Conservation (phyloP, 2,888 invertebrate species). For the Drosophila rellima region DNA sequence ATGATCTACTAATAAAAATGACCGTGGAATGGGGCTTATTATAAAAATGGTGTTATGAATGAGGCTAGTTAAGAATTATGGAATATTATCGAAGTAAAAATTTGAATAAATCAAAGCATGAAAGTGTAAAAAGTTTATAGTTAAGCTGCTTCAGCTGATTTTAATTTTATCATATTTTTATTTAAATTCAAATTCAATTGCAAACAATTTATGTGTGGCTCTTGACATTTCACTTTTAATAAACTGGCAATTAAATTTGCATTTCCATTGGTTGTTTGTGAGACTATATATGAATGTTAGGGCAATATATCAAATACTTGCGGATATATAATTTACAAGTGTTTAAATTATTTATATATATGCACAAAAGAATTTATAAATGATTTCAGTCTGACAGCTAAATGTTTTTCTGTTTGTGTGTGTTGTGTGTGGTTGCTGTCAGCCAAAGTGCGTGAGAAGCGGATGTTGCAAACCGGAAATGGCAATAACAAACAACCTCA, state of each 20-base stretch:
- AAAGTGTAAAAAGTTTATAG: background rate
- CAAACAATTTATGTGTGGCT: background rate
- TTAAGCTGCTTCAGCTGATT: background rate
- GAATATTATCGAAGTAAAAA: background rate
- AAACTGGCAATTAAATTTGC: slow-evolving; percentile 44
- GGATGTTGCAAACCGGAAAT: slow-evolving; percentile 74
- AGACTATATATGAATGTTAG: slow-evolving; percentile 40
- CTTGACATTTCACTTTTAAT: background rate
- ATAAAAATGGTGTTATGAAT: background rate
- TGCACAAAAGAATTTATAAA: slow-evolving; percentile 33
- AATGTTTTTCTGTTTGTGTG: slow-evolving; percentile 4
- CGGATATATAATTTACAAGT: slow-evolving; percentile 34
- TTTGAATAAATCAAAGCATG: background rate
- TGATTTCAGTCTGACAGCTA: slow-evolving; percentile 28
- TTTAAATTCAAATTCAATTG: background rate
- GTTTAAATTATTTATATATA: slow-evolving; percentile 18
- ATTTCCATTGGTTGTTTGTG: slow-evolving; percentile 33
- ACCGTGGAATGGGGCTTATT: background rate
- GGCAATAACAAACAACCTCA: slow-evolving; percentile 69
- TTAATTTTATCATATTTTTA: background rate
- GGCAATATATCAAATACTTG: slow-evolving; percentile 19
- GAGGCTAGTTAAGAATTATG: background rate
- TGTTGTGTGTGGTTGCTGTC: slow-evolving; percentile 28
- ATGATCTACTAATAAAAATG: background rate
- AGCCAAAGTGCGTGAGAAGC: slow-evolving; percentile 60